Base-by-base conservation (phyloP, 2,888 invertebrate genomes). In the Philaethria dido region DNA sequence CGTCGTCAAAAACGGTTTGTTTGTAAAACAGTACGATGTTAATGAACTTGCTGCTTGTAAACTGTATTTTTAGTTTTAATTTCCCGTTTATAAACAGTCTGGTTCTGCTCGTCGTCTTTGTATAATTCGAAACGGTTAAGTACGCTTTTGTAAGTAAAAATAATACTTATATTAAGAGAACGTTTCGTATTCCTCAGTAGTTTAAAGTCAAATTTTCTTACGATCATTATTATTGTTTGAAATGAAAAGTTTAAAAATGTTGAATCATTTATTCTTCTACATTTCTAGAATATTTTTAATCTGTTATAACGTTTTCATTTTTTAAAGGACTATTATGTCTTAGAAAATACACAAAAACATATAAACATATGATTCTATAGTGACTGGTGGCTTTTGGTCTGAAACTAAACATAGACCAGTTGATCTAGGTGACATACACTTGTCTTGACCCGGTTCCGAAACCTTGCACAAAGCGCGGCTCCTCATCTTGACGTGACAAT, bases 391-490 rank as follows among this genome's bases (percentile, higher is more conserved):
- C 13, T 44, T 42, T 50, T 60, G 16, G 50, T 33, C 50, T 33
- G 29, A 65, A 65, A 60, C 33, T 60, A 52, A 22, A 48, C 42
- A 42, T 59, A 60, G 57, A 13, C 59, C n/a, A 48, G 47, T 65
- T 65, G 42, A 66, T 69, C 52, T 67, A 71, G 71, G 69, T 66
- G 62, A 59, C 66, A 64, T 66, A 45, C 57, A 69, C 69, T 66
- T 66, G 59, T 67, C 67, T 71, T 71, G 72, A 71, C 72, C 71
- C 63, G 52, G 66, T 71, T 72, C 59, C 68, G 45, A 59, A 66
- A 68, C 71, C 71, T 73, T 71, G 62, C 64, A 48, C 20, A 66
- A 60, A 71, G 64, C 61, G 63, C 42, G 50, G 18, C 55, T 64
- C 64, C 22, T 64, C 64, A 42, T 64, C 69, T 70, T 54, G 68